Conservation (phyloP, 2,888 invertebrate species). For the Agrilus mali region DNA sequence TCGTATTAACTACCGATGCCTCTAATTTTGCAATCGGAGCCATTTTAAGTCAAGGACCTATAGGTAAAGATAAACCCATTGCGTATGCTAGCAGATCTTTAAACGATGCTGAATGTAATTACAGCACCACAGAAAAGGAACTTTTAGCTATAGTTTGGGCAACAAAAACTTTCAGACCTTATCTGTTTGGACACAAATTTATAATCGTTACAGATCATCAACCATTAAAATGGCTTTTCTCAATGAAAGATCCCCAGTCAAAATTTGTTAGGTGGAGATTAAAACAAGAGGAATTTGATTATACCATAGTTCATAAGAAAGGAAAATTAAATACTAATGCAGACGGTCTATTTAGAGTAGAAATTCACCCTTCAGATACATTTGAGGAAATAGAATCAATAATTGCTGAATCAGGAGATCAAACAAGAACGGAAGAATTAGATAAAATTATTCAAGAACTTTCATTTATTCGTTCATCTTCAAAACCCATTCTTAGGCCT, state of each 20-base stretch:
- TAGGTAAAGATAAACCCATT: conserved; percentile 5
- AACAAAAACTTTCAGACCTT: conserved; percentile 6
- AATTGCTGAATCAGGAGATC: too few relatives aligned
- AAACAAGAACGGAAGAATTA: too few relatives aligned
- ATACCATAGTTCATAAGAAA: conserved; percentile 7
- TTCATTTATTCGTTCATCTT: too few relatives aligned
- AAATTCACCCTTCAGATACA: background rate
- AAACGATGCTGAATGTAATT: conserved; percentile 9
- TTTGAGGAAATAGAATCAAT: too few relatives aligned
- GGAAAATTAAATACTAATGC: conserved; percentile 14
- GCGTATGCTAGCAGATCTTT: conserved; percentile 8
- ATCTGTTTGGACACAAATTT: conserved; percentile 12
- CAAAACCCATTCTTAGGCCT: too few relatives aligned
- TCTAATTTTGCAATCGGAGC: too few relatives aligned
- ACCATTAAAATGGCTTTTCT: conserved; percentile 11
- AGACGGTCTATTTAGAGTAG: conserved; percentile 16
- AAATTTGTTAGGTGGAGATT: conserved; percentile 15
- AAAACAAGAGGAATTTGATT: conserved; percentile 6
- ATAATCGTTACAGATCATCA: conserved; percentile 17
- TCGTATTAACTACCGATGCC: too few relatives aligned
- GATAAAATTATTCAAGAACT: too few relatives aligned
- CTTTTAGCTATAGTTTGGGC: conserved; percentile 8
- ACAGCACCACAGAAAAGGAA: conserved; percentile 7
- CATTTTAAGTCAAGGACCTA: background rate
- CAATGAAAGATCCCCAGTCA: conserved; percentile 9